These are phyloP conservation scores for Ibidorhyncha struthersii DNA, from an alignment of 2,113 vertebrate species.

Conservation along the genomic window DNA sequence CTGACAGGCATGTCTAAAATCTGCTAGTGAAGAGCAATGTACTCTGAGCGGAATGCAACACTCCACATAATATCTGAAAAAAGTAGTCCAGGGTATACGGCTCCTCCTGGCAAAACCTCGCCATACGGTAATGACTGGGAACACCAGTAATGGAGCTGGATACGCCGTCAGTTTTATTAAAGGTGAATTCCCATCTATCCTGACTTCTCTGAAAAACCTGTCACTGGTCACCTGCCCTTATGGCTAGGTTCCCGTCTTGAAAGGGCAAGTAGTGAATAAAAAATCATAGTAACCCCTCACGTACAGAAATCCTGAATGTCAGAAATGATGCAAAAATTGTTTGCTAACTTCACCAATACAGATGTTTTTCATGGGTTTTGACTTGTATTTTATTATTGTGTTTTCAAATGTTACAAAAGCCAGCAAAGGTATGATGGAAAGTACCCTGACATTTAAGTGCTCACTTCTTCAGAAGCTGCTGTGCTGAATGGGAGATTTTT, in stretches of 20 bases:
- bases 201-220: neutral
- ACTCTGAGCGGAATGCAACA: neutral
- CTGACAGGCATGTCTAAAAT: constrained; percentile 29
- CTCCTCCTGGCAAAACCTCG: neutral
- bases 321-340: neutral
- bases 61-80: neutral
- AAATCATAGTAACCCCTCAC: neutral
- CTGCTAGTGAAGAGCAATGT: neutral
- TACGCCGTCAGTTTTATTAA: neutral
- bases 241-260: neutral
- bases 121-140: neutral
- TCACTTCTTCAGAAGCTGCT: neutral
- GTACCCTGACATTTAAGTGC: neutral
- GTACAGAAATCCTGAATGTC: neutral
- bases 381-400: neutral
- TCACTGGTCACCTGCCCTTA: neutral
- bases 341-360: neutral
- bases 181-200: neutral
- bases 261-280: neutral
- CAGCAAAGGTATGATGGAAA: neutral
- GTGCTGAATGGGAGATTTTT: neutral
- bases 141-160: neutral
- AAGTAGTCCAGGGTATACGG: neutral
- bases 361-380: neutral
- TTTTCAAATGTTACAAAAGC: neutral